These are phyloP conservation scores for Drosophila pseudoananassae DNA, from an alignment of 1,140 invertebrate species.

Conservation along the genomic window DNA sequence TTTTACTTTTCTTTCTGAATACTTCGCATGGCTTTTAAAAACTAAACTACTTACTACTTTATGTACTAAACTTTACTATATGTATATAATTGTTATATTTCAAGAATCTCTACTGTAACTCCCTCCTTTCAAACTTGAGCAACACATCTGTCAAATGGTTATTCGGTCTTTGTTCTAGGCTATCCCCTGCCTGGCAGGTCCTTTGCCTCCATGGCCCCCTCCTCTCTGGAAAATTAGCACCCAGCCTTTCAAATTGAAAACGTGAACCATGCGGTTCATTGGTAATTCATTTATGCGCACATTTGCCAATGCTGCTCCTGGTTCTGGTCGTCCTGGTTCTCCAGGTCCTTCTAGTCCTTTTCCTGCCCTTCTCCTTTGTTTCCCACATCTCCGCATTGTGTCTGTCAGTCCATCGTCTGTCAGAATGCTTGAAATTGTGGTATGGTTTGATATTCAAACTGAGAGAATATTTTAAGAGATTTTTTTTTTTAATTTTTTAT, in stretches of 20 bases:
- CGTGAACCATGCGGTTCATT: conserved; percentile 79
- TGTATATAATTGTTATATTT: neutral
- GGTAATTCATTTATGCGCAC: conserved; percentile 82
- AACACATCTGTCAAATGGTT: conserved; percentile 72
- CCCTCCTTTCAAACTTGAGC: conserved; percentile 6
- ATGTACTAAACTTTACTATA: no score
- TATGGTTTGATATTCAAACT: neutral
- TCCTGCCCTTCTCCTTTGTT: neutral
- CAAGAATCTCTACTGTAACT: conserved; percentile 14
- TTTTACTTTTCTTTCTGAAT: no score
- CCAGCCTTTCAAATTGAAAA: conserved; percentile 72
- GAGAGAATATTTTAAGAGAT: neutral
- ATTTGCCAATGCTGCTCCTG: conserved; percentile 49
- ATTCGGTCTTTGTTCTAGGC: conserved; percentile 57
- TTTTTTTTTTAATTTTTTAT: no score
- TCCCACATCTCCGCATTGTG: neutral
- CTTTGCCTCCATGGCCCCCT: neutral
- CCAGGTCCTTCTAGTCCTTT: neutral
- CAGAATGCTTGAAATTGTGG: neutral
- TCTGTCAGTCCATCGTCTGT: conserved; percentile 1
- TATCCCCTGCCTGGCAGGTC: conserved; percentile 1
- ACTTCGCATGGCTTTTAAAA: no score
- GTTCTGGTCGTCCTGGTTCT: neutral
- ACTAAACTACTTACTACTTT: no score
- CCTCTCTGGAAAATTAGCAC: conserved; percentile 64